Evolutionary conservation across 2,797 vertebrate species (phyloP).

Genomic region (Bufotes viridis): DNA sequence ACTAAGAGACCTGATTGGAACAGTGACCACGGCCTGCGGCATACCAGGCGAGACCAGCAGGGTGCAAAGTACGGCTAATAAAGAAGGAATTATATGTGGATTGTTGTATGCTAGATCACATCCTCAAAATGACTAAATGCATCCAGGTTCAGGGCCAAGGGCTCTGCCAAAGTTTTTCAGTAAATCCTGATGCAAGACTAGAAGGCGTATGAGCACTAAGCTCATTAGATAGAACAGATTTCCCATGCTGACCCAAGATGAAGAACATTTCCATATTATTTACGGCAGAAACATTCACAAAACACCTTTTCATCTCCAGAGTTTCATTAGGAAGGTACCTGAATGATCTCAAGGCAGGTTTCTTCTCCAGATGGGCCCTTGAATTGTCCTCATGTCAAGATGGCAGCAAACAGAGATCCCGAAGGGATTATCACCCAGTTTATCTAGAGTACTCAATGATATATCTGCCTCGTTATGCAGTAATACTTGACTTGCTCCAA

Average conservation of each 20-base stretch:
- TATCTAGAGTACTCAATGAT: not conserved
- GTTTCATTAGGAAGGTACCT: not conserved
- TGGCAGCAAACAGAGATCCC: not conserved
- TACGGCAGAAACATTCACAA: not conserved
- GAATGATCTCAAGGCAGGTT: not conserved
- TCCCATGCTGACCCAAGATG: not conserved
- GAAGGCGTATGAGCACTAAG: not conserved
- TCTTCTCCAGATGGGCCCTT: not conserved
- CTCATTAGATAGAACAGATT: not conserved
- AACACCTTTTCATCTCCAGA: not conserved
- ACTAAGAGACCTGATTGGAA: constrained; percentile 9
- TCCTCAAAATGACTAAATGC: constrained; percentile 4
- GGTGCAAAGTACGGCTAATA: not conserved
- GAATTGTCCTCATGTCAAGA: not conserved
- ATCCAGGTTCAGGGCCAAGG: constrained; percentile 7
- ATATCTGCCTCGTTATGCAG: not conserved
- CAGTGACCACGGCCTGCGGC: not conserved
- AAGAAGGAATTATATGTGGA: constrained; percentile 19
- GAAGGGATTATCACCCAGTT: not conserved
- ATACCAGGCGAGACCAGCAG: not conserved
- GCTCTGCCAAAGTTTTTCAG: not conserved
- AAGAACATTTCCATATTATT: constrained; percentile 1
- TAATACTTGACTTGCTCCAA: not conserved
- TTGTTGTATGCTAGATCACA: constrained; percentile 1
- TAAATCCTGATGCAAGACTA: not conserved